Conservation (phyloP, 1,140 invertebrate genomes). For the Neodiprion pinetum region DNA sequence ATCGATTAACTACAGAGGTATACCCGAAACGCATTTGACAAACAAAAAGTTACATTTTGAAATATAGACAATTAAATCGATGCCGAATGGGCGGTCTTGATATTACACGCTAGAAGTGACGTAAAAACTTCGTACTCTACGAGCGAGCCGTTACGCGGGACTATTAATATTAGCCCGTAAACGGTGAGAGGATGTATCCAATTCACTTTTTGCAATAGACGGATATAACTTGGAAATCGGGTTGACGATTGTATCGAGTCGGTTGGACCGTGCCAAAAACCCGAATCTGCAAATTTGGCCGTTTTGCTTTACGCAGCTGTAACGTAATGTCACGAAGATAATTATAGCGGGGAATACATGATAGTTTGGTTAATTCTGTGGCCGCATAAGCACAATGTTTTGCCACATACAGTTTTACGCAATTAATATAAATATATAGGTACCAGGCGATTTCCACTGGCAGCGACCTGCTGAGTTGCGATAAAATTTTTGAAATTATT, state of each 20-base stretch:
- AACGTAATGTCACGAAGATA: too few relatives aligned
- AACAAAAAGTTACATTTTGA: too few relatives aligned
- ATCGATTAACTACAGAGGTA: too few relatives aligned
- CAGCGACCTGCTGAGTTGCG: not conserved
- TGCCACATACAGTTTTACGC: conserved; percentile 30
- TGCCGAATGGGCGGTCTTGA: not conserved
- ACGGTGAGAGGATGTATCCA: not conserved
- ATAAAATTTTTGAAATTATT: not conserved
- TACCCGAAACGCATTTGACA: too few relatives aligned
- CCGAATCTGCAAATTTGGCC: too few relatives aligned
- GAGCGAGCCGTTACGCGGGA: not conserved
- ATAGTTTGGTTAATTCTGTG: conserved; percentile 22
- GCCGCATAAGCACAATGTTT: conserved; percentile 49
- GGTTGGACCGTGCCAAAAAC: too few relatives aligned
- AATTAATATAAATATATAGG: not conserved
- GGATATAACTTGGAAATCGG: not conserved
- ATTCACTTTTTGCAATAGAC: not conserved
- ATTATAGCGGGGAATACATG: not conserved
- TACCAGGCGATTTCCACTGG: too few relatives aligned
- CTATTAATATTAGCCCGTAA: not conserved
- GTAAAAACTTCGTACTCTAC: not conserved
- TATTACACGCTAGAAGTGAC: not conserved
- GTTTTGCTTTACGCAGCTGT: too few relatives aligned
- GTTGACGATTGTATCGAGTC: not conserved
- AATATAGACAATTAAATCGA: not conserved